Base-by-base conservation (phyloP, 2,888 invertebrate species). In the Temnothorax ravouxi region DNA sequence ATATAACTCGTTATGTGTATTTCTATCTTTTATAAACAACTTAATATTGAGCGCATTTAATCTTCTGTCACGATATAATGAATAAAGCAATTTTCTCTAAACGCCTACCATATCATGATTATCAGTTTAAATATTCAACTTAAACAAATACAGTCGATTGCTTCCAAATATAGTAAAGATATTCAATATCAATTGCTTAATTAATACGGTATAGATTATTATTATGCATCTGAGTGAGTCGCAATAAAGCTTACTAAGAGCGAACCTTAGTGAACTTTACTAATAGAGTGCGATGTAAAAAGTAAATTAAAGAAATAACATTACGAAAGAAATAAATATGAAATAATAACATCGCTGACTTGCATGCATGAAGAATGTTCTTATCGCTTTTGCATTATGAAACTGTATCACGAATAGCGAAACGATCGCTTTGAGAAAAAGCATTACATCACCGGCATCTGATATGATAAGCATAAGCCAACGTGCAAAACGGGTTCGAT, bases 391-490 rank as follows among this genome's bases (percentile, higher is more conserved):
- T 34, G 44, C 18, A 21, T 80, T 59, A 59, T 47, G 38, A 80
- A 71, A 50, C 21, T 18, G 21, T 15, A 56, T 47, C 15, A 25
- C 18, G 18, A 34, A 29, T 9, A 21, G 44, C n/a, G 18, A 79
- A 21, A 71, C 59, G 56, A 79, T 50, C 38, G 3, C 34, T 15
- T 15, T 4, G 3, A 62, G 25, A 76, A 62, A 69, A 79, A 79
- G 72, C 47, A 72, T 80, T 59, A 18, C 79, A 44, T 79, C 72
- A 79, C 8, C 38, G n/a, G 38, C 34, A 50, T 80, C 41, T 72
- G 47, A 72, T 72, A 80, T 34, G 79, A 80, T 80, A 72, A 80
- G 18, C 15, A 72, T 72, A 72, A 80, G 18, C 15, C 71, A 44
- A 56, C 34, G 25, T 47, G 44, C 72, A 61, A 80, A 80, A 72